A percentile compares a stretch with the other conserved stretches of the same genome.
Evolutionary conservation across 2,797 vertebrate genomes (phyloP).

Genomic region (Lophotriccus pileatus): DNA sequence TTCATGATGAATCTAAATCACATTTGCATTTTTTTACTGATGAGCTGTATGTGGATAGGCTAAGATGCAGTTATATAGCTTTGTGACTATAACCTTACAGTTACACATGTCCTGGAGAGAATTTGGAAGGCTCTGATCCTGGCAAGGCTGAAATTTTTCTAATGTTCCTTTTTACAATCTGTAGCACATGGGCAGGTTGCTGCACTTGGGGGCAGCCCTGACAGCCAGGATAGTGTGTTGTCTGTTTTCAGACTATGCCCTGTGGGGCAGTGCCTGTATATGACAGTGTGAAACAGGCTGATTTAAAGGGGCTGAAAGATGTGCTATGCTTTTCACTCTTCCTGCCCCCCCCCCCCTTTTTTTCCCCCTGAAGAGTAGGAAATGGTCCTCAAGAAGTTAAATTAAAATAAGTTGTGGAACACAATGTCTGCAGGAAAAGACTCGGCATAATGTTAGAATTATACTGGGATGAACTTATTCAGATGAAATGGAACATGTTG

Average conservation of each 20-base stretch:
- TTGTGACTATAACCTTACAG: background rate
- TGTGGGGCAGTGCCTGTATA: background rate
- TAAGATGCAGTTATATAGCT: background rate
- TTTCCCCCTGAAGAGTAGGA: background rate
- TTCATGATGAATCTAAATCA: background rate
- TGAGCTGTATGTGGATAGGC: background rate
- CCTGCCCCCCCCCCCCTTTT: background rate
- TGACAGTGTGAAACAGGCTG: background rate
- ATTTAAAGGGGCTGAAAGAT: background rate
- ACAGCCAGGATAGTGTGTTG: background rate
- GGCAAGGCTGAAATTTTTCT: background rate
- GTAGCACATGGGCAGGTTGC: background rate
- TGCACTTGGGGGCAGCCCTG: background rate
- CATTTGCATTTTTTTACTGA: background rate
- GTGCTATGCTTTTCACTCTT: background rate
- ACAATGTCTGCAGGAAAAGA: background rate
- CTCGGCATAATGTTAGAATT: background rate
- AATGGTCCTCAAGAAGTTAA: background rate
- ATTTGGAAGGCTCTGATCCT: background rate
- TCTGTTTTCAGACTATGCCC: background rate
- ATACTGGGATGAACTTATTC: background rate
- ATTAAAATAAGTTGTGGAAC: background rate
- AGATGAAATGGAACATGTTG: background rate
- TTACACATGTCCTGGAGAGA: rapidly evolving
- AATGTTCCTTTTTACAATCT: rapidly evolving